These are phyloP conservation scores for Babyrousa celebensis DNA, from an alignment of 2,797 vertebrate genomes.

Conservation along the genomic window DNA sequence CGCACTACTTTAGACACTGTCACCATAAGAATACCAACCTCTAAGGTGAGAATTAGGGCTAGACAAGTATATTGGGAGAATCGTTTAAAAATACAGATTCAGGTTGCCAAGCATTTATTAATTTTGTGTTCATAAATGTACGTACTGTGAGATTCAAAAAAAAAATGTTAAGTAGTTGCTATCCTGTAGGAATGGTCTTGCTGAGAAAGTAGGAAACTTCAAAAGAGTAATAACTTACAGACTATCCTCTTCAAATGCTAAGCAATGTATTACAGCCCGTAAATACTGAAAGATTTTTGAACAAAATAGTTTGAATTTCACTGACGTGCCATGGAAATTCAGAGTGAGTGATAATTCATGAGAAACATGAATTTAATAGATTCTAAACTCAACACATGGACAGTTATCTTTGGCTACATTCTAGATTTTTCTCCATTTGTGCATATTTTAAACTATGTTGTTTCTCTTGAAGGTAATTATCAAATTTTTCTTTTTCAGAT, in stretches of 20 bases:
- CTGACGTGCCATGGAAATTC: constrained; percentile 52
- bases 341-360: constrained; percentile 50
- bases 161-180: constrained; percentile 19
- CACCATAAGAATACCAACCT: constrained; percentile 5
- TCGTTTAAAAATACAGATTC: constrained; percentile 6
- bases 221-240: not conserved
- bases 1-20: constrained; percentile 1
- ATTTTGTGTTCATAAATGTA: not conserved
- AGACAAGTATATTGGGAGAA: constrained; percentile 51
- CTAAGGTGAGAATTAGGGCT: constrained; percentile 57
- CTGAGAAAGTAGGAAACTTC: constrained; percentile 16
- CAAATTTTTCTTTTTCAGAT: constrained; percentile 91
- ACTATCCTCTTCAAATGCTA: constrained; percentile 27
- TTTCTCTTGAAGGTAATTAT: constrained; percentile 57
- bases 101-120: constrained; percentile 27
- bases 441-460: constrained; percentile 18
- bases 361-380: constrained; percentile 50
- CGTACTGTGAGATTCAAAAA: not conserved
- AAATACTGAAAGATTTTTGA: constrained; percentile 41
- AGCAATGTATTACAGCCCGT: not conserved
- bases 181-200: not conserved
- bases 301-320: constrained; percentile 45
- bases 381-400: constrained; percentile 49
- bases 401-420: constrained; percentile 28
- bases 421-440: constrained; percentile 56